These are phyloP conservation scores for Saxidomus purpurata DNA, from an alignment of 1,140 invertebrate genomes.

Conservation along the genomic window DNA sequence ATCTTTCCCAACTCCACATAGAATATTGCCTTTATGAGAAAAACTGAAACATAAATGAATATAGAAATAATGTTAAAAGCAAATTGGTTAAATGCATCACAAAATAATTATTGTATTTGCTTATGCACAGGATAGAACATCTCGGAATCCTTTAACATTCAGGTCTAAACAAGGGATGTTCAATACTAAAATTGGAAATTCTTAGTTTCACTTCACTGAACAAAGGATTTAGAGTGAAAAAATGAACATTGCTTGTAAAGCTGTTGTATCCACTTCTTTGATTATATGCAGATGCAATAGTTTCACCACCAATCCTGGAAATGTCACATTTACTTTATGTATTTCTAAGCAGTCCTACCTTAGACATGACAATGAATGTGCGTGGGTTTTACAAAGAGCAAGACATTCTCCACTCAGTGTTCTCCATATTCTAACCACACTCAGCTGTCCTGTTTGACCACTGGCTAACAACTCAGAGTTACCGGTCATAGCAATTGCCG, in stretches of 20 bases:
- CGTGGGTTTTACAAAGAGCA: conserved; percentile 84
- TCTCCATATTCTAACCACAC: conserved; percentile 85
- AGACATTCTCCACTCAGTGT: conserved; percentile 83
- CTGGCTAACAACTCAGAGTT: conserved; percentile 83
- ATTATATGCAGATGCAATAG: neutral
- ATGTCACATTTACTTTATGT: too few relatives aligned
- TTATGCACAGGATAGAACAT: too few relatives aligned
- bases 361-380: conserved; percentile 81
- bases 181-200: too few relatives aligned
- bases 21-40: conserved; percentile 81
- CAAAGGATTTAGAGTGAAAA: too few relatives aligned
- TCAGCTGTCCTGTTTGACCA: conserved; percentile 84
- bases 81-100: too few relatives aligned
- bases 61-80: too few relatives aligned
- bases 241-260: too few relatives aligned
- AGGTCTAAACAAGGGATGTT: too few relatives aligned
- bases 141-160: too few relatives aligned
- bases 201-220: too few relatives aligned
- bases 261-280: too few relatives aligned
- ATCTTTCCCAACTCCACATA: conserved; percentile 86
- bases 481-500: conserved; percentile 80
- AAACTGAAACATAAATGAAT: conserved; percentile 77
- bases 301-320: neutral
- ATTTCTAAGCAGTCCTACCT: conserved; percentile 79
- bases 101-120: too few relatives aligned